Base-by-base conservation (phyloP, 2,888 invertebrate species). In the Dryomyza anilis region DNA sequence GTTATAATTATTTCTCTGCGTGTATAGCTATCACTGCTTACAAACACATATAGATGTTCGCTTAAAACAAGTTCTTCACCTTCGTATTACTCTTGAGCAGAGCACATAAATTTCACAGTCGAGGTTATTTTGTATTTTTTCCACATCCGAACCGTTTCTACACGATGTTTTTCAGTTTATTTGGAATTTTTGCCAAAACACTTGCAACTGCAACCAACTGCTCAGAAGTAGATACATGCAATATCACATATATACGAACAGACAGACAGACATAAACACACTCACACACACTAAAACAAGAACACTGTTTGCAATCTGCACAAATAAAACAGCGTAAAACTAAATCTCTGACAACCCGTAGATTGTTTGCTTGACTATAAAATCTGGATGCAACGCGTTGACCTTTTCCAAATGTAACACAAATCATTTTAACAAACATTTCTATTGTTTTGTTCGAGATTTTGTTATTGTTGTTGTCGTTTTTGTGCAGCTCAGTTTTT, bases 331-430 rank as follows among this genome's bases (percentile, higher is more conserved):
- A 71, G 72, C n/a, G n/a, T 71, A 76, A 75, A 75, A 76, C 78
- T 77, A 78, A 76, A 78, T 76, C 78, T 76, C 78, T 74, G 78
- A 76, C 75, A 77, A 76, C 75, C 76, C 73, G 73, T 75, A 6
- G 27, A 61, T 29, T 75, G 74, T 77, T 76, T 72, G 75, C 74
- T 74, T 75, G 72, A 74, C 74, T 77, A 19, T 48, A 21, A 19
- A 7, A 57, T 25, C 43, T 30, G 58, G 19, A 16, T 45, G 30
- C 45, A 21, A 23, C 46, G n/a, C 33, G 16, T 16, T 14, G 3
- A 14, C 29, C 14, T 14, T 3, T 14, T 14, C 10, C 21, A n/a
- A 50, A 3, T 50, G 23, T 10, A 21, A 23, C 23, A 7, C 16
- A 23, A 12, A 4, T 10, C 23, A 7, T n/a, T 16, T 16, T 4